Percentiles rank a stretch among this genome's conserved stretches.
These are phyloP conservation scores for Cacoxenus indagator DNA, from an alignment of 2,888 invertebrate genomes.

Conservation along the genomic window DNA sequence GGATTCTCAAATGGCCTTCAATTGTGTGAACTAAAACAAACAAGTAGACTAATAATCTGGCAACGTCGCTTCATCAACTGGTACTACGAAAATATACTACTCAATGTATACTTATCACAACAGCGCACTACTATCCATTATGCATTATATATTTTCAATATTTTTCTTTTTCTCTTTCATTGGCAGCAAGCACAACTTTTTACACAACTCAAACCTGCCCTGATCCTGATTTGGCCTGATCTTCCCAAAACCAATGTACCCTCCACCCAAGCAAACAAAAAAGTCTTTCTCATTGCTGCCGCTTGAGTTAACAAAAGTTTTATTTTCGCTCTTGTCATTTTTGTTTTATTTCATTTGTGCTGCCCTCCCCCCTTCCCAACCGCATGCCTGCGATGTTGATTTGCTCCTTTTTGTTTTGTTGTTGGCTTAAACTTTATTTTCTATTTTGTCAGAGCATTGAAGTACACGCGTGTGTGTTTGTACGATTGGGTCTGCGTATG, in stretches of 20 bases:
- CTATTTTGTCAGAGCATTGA: slow-evolving; percentile 31
- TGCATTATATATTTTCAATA: background rate
- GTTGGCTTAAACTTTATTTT: slow-evolving; percentile 46
- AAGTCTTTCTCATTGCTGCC: slow-evolving; percentile 36
- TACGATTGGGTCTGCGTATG: slow-evolving; percentile 20
- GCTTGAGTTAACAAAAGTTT: slow-evolving; percentile 51
- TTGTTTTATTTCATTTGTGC: slow-evolving; percentile 40
- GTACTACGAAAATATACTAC: background rate
- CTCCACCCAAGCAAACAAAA: slow-evolving; percentile 35
- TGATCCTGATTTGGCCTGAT: background rate
- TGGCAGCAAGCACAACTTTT: background rate
- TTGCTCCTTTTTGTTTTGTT: slow-evolving; percentile 32
- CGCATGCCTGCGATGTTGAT: background rate
- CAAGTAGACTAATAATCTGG: slow-evolving; percentile 33
- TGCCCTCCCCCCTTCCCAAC: background rate
- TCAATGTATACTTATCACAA: background rate
- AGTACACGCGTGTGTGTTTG: background rate
- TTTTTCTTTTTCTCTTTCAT: background rate
- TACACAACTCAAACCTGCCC: background rate
- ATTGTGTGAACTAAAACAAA: no score
- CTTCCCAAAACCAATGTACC: background rate
- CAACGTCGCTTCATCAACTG: slow-evolving; percentile 13
- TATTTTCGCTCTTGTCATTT: slow-evolving; percentile 41
- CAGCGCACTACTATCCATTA: background rate
- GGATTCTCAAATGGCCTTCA: no score